These are phyloP conservation scores for Cantharis rustica DNA, from an alignment of 2,888 invertebrate species.

Conservation along the genomic window DNA sequence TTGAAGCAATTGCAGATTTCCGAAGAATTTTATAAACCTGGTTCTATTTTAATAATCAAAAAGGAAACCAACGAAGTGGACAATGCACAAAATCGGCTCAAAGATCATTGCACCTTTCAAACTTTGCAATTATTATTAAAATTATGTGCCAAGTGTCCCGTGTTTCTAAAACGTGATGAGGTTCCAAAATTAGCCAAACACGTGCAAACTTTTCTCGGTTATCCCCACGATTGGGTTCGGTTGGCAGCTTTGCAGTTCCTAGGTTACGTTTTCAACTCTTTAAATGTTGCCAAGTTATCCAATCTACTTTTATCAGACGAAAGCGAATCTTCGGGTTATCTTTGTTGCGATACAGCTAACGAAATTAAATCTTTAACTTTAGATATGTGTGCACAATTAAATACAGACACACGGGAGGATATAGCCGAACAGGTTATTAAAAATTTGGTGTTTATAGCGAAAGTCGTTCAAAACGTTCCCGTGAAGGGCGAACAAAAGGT, in stretches of 20 bases:
- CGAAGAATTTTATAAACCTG: conserved; percentile 51
- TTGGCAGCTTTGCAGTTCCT: conserved; percentile 77
- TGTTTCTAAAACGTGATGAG: conserved; percentile 60
- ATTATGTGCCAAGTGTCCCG: conserved; percentile 67
- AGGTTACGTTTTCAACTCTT: conserved; percentile 69
- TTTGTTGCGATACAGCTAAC: conserved; percentile 66
- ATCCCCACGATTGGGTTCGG: conserved; percentile 89
- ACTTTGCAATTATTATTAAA: conserved; percentile 72
- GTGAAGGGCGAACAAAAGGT: conserved; percentile 57
- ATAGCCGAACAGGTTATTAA: conserved; percentile 77
- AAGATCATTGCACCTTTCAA: conserved; percentile 78
- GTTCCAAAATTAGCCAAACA: conserved; percentile 67
- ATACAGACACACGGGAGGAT: conserved; percentile 69
- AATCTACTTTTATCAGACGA: conserved; percentile 52
- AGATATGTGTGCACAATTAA: conserved; percentile 77
- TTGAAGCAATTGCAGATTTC: conserved; percentile 47
- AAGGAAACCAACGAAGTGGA: conserved; percentile 43
- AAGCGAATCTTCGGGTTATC: conserved; percentile 46
- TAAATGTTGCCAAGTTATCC: conserved; percentile 67
- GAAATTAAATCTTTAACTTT: conserved; percentile 70
- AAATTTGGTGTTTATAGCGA: conserved; percentile 71
- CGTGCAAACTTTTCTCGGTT: conserved; percentile 72
- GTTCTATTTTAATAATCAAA: conserved; percentile 62
- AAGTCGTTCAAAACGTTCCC: conserved; percentile 65
- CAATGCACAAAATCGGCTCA: conserved; percentile 65